Conservation (phyloP, 2,888 invertebrate species). For the Aphodius sticticus region DNA sequence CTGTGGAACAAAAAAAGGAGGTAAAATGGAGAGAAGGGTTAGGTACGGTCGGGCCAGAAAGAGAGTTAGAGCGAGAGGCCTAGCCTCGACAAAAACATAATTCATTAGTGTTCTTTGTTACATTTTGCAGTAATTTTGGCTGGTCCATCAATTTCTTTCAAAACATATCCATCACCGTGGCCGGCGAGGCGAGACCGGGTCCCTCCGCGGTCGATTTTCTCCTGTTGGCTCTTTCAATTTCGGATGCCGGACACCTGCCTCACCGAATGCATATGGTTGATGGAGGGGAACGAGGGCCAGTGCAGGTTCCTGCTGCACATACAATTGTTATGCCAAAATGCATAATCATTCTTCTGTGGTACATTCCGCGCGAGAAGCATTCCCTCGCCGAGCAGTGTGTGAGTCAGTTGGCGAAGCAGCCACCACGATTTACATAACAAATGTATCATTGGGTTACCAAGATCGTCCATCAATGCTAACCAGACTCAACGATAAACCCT, state of each 20-base stretch:
- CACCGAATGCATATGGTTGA: neutral
- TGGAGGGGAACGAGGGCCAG: neutral
- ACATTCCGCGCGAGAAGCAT: neutral
- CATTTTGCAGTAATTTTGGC: slow-evolving; percentile 32
- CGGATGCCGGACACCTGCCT: slow-evolving; percentile 21
- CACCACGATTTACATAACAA: slow-evolving; percentile 16
- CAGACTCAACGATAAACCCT: neutral
- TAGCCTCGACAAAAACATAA: slow-evolving; percentile 31
- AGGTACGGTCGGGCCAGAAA: neutral
- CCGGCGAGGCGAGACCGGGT: slow-evolving; percentile 23
- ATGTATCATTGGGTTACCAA: slow-evolving; percentile 22
- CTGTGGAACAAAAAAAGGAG: neutral
- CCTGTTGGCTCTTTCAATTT: slow-evolving; percentile 16
- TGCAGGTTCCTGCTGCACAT: slow-evolving; percentile 27
- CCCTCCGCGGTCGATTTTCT: slow-evolving; percentile 11
- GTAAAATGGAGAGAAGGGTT: neutral
- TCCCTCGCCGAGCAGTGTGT: neutral
- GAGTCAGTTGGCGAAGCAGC: neutral
- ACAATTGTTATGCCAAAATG: slow-evolving; percentile 35
- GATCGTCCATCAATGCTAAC: neutral
- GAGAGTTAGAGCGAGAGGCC: neutral
- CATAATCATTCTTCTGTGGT: slow-evolving; percentile 32
- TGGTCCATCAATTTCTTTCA: slow-evolving; percentile 32
- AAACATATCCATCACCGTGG: slow-evolving; percentile 35
- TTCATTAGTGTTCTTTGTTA: slow-evolving; percentile 36